Percentiles rank a stretch among this genome's conserved stretches.
Evolutionary conservation across 2,797 vertebrate species (phyloP).

Genomic region (Alectoris magna): DNA sequence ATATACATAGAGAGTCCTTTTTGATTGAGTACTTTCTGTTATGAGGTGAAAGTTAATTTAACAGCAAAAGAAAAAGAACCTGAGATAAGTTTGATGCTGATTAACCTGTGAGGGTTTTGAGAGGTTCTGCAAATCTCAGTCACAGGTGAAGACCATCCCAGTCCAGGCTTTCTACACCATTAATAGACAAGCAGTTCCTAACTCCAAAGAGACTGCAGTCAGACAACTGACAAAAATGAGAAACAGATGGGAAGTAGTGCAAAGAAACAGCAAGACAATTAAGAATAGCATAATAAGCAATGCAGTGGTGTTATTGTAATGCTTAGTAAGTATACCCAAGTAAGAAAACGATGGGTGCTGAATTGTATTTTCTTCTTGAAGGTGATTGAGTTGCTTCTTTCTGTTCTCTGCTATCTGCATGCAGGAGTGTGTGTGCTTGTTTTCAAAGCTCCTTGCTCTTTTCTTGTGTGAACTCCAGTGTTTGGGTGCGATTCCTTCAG

Average conservation of each 20-base stretch:
- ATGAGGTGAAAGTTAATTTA: not conserved
- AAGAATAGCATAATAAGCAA: slow-evolving; percentile 50
- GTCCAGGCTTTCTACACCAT: not conserved
- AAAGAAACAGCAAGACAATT: slow-evolving; percentile 32
- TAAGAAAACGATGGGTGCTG: slow-evolving; percentile 11
- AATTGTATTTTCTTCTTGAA: slow-evolving; percentile 45
- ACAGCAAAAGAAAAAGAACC: not conserved
- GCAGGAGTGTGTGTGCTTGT: not conserved
- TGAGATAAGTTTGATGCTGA: not conserved
- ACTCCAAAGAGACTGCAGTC: not conserved
- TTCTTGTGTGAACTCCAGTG: not conserved
- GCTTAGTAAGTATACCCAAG: slow-evolving; percentile 37
- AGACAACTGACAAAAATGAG: not conserved
- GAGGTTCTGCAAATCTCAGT: not conserved
- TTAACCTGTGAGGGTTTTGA: not conserved
- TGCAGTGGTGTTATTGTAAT: not conserved
- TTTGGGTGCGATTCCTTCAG: not conserved
- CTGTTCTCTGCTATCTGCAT: not conserved
- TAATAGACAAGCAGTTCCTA: not conserved
- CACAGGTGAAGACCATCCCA: not conserved
- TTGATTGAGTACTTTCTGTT: not conserved
- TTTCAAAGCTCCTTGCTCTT: not conserved
- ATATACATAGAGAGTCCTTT: not conserved
- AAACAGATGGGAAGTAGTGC: slow-evolving; percentile 32
- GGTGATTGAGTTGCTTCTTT: slow-evolving; percentile 28